Evolutionary conservation across 2,797 vertebrate genomes (phyloP), one percentile per base, ranked within the genome.

Genomic region (Alfaro cultratus): DNA sequence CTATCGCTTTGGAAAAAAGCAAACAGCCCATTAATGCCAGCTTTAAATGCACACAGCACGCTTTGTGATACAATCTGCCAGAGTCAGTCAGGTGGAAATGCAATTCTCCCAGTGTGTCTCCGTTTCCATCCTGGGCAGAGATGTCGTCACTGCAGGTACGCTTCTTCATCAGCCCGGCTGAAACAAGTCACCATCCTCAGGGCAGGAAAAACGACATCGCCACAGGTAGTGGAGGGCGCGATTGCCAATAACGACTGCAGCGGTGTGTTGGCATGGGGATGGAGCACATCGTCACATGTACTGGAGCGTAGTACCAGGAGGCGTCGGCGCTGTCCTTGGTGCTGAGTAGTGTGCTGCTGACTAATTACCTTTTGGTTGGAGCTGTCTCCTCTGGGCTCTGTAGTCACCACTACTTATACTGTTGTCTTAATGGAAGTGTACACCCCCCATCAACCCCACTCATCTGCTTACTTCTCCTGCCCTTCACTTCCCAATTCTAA

Each of bases 401-500:
- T 84, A 86, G 83, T 92, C 91, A 90, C 87, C 86, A 82, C 87
- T 84, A 84, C 90, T 93, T 92, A 87, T 86, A 88, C 85, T 87
- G 78, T 85, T 89, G 87, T 93, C 81, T 90, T 92, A 92, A 93
- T 92, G 90, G 89, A 90, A 83, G 80, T 85, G 78, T 80, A 85
- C 80, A 79, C 80, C 77, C 79, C 76, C 81, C 86, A 74, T 86
- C 89, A 80, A 23, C 81, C 78, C 29, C 81, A 75, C 83, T 81
- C 79, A 68, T 55, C 67, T 71, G 72, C 75, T 51, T 9, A 0
- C 78, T 57, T 51, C 80, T 62, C 74, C 75, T 47, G 26, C 75
- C 83, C 79, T 23, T 86, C 89, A 83, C 82, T 26, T 47, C 79
- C 79, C 16, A 72, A 81, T 86, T 85, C 79, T 80, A 76, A 87